Evolutionary conservation across 2,797 vertebrate genomes (phyloP).

Genomic region (Sebastes aleutianus): DNA sequence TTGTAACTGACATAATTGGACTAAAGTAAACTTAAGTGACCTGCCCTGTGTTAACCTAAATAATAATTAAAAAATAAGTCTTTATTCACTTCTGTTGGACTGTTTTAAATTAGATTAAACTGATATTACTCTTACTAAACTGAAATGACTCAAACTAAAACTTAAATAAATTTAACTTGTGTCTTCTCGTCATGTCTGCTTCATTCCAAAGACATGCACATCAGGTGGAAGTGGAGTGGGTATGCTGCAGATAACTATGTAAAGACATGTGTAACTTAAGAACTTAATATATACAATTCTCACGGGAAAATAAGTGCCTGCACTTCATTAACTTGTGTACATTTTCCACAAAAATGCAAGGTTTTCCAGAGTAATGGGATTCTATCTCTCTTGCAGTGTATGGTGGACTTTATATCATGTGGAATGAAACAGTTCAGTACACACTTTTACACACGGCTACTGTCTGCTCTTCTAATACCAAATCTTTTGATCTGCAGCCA

Average conservation of each 20-base stretch:
- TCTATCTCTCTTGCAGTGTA: neutral
- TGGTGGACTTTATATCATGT: neutral
- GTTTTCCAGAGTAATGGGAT: neutral
- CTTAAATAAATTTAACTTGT: neutral
- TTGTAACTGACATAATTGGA: neutral
- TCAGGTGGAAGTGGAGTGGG: neutral
- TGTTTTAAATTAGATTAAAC: neutral
- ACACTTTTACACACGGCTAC: neutral
- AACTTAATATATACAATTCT: neutral
- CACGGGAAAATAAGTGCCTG: neutral
- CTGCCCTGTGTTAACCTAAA: neutral
- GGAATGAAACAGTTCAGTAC: neutral
- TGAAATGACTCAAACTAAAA: neutral
- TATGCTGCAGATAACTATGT: neutral
- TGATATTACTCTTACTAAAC: neutral
- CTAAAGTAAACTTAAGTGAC: neutral
- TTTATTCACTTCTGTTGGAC: neutral
- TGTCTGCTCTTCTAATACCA: slow-evolving; percentile 5
- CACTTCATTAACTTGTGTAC: neutral
- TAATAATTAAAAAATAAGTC: too few species aligned
- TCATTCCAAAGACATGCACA: neutral
- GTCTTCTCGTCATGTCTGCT: neutral
- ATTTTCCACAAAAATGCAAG: neutral
- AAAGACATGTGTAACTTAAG: neutral
- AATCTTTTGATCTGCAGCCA: slow-evolving; percentile 51